Base-by-base conservation (phyloP, 2,888 invertebrate genomes). In the Pristionchus mayeri region DNA sequence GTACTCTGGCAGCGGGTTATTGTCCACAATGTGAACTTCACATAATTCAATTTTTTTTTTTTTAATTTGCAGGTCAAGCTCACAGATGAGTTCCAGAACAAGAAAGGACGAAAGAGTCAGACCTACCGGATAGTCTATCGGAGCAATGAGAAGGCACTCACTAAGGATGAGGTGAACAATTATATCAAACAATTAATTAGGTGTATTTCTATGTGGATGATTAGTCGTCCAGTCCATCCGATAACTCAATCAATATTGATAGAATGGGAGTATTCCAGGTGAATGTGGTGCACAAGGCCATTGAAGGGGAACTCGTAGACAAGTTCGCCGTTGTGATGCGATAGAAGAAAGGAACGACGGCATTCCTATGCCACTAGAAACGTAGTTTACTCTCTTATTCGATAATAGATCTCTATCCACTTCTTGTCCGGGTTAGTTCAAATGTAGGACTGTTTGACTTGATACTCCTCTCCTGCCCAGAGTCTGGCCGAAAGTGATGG, bases 41-140 rank as follows among this genome's bases (percentile, higher is more conserved):
- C n/a, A n/a, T n/a, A n/a, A n/a, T n/a, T n/a, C 27, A 76, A 9
- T 1, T n/a, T n/a, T n/a, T 21, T 48, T 27, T 27, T 34, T 16
- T 21, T 16, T 16, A 76, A 27, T 78, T n/a, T 87, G 34, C 57
- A 88, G 88, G 92, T 92, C 24, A 87, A 87, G 11, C 85, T 92
- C 16, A 95, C 96, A 82, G 99, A 99, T 93, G 95, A 96, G 91
- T 99, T 97, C 93, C 91, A 90, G 27, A 96, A 98, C 94, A 97
- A 97, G 94, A 95, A 95, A 6, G 95, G 96, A 71, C 95, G 95
- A 91, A 95, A 94, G 44, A 98, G 98, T 89, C 95, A 97, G 85
- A 97, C 97, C 93, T 99, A 97, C 93, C 85, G 93, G 89, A 97
- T 99, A 88, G 94, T 96, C 0, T 99, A 99, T 93, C 95, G 99